phyloP scores from a whole-genome alignment of 2,113 vertebrate genomes.

The Aleadryas rufinucha region DNA sequence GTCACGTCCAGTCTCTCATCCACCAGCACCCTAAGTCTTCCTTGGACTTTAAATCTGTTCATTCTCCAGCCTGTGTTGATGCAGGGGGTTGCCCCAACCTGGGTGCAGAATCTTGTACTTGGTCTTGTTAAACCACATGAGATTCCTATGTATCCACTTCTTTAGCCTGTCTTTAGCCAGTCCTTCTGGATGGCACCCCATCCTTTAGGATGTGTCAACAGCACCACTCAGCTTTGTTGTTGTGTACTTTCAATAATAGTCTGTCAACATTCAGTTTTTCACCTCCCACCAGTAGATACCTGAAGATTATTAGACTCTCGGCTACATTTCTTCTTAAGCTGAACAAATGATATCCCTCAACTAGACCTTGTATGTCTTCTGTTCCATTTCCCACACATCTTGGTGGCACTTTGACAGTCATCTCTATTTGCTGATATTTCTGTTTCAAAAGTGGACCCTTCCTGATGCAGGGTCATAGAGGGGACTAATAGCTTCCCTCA shows the following conservation, averaged over 20 bases:
- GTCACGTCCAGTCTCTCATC: background rate
- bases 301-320: background rate
- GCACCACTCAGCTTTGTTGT: background rate
- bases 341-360: background rate
- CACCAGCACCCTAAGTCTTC: background rate
- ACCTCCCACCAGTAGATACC: background rate
- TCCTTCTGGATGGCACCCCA: background rate
- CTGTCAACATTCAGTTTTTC: background rate
- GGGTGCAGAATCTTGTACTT: background rate
- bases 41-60: background rate
- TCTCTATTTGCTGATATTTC: background rate
- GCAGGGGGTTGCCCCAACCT: fast-evolving
- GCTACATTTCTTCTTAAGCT: background rate
- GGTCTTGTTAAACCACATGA: background rate
- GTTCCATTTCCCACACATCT: background rate
- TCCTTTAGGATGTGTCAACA: background rate
- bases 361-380: background rate
- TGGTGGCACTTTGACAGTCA: background rate
- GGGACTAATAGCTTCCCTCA: background rate
- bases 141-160: background rate
- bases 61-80: background rate
- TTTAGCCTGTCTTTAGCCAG: background rate
- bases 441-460: background rate
- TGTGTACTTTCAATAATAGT: background rate
- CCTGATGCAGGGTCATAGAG: background rate